Evolutionary conservation across 2,113 vertebrate genomes (phyloP).

Genomic region (Percina caprodes): DNA sequence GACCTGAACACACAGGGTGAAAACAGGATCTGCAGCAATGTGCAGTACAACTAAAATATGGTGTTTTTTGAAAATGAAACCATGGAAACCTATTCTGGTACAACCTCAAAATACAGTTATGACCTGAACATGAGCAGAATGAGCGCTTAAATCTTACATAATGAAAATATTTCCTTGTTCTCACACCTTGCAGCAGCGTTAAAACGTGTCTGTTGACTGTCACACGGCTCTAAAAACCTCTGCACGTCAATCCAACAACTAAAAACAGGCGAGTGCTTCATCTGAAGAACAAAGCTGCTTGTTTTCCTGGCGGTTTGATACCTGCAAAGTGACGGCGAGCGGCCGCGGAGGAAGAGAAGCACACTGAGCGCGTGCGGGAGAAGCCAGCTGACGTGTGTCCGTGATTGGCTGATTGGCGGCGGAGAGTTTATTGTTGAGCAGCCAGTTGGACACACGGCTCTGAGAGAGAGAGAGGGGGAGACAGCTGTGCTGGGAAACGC

Average conservation of each 20-base stretch:
- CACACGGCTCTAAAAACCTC: neutral
- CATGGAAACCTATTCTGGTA: too few relatives aligned
- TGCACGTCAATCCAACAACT: conserved; percentile 25
- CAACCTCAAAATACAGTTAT: too few relatives aligned
- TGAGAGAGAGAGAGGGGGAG: conserved; percentile 6
- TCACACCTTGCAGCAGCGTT: conserved; percentile 17
- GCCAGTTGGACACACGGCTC: conserved; percentile 63
- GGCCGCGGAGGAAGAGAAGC: conserved; percentile 32
- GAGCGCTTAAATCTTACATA: neutral
- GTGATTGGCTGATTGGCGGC: conserved; percentile 61
- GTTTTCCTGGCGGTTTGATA: conserved; percentile 49
- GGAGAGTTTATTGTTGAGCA: conserved; percentile 58
- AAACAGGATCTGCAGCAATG: too few relatives aligned
- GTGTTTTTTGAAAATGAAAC: too few relatives aligned
- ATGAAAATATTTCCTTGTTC: neutral
- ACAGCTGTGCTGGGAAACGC: conserved; percentile 59
- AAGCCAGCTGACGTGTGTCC: conserved; percentile 63
- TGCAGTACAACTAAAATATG: too few relatives aligned
- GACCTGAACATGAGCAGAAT: too few relatives aligned
- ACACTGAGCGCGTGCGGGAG: conserved; percentile 49
- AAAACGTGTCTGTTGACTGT: neutral
- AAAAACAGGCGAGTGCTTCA: conserved; percentile 23
- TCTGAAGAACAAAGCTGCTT: conserved; percentile 59
- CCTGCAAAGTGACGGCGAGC: conserved; percentile 58
- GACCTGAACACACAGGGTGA: too few relatives aligned